Conservation (phyloP, 2,888 invertebrate species). For the Gymnoscelis rufifasciata region DNA sequence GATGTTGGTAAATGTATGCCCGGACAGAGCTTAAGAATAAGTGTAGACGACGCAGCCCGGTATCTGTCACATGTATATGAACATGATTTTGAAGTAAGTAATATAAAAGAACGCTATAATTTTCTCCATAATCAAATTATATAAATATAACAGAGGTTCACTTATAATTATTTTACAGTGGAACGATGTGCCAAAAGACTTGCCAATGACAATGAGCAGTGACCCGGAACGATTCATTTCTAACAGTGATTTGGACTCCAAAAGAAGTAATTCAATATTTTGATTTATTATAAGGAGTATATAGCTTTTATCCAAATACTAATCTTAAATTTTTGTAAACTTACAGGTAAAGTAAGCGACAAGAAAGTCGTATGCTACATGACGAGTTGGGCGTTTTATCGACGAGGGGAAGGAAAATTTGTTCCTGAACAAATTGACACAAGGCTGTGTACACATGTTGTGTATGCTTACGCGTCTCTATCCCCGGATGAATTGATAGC, state of each 20-base stretch:
- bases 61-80: constrained; percentile 62
- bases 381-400: constrained; percentile 93
- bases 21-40: constrained; percentile 75
- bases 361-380: constrained; percentile 88
- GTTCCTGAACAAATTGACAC: constrained; percentile 91
- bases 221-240: constrained; percentile 41
- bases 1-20: constrained; percentile 79
- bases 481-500: constrained; percentile 88
- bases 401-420: constrained; percentile 89
- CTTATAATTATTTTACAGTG: constrained; percentile 48
- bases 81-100: constrained; percentile 61
- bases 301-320: too few species aligned
- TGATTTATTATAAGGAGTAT: too few species aligned
- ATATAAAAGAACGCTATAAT: background rate
- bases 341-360: constrained; percentile 56
- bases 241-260: constrained; percentile 40
- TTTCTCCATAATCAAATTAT: too few species aligned
- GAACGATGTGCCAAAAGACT: constrained; percentile 43
- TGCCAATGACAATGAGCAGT: constrained; percentile 30
- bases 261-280: constrained; percentile 49
- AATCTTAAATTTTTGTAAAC: background rate
- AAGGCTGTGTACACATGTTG: constrained; percentile 90
- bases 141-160: too few species aligned
- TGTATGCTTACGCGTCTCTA: constrained; percentile 93
- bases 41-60: constrained; percentile 61